phyloP scores from a whole-genome alignment of 2,888 invertebrate genomes.

The Neoitamus cyanurus region DNA sequence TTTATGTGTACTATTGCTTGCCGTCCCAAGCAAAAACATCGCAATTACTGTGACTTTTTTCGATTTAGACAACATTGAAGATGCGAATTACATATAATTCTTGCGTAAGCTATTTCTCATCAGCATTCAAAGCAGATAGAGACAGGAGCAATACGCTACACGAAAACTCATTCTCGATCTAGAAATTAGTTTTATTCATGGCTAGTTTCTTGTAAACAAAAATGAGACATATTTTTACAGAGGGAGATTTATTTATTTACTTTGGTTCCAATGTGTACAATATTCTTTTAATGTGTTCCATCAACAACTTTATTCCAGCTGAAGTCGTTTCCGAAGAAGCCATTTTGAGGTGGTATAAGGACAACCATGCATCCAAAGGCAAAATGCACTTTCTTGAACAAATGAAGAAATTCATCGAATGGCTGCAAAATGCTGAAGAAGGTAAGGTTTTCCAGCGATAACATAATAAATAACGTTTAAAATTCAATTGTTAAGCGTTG shows the following conservation, averaged over 20 bases:
- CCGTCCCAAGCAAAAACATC: too few relatives aligned
- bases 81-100: not conserved
- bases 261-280: not conserved
- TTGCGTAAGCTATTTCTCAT: not conserved
- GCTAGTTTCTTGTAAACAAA: not conserved
- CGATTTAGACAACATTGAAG: too few relatives aligned
- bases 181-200: not conserved
- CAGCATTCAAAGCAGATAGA: not conserved
- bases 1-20: too few relatives aligned
- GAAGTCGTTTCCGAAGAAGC: slow-evolving; percentile 95
- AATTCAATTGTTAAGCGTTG: too few relatives aligned
- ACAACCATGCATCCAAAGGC: slow-evolving; percentile 91
- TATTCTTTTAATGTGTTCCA: not conserved
- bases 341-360: slow-evolving; percentile 96
- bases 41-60: too few relatives aligned
- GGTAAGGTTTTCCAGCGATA: slow-evolving; percentile 65
- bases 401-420: slow-evolving; percentile 97
- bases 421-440: slow-evolving; percentile 97
- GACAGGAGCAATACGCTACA: not conserved
- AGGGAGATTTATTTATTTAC: not conserved
- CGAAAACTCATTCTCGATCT: not conserved
- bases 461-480: too few relatives aligned
- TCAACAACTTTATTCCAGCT: slow-evolving; percentile 67
- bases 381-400: slow-evolving; percentile 98
- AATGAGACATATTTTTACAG: not conserved